Base-by-base conservation (phyloP, 2,113 vertebrate species). In the Melanerpes aurifrons region DNA sequence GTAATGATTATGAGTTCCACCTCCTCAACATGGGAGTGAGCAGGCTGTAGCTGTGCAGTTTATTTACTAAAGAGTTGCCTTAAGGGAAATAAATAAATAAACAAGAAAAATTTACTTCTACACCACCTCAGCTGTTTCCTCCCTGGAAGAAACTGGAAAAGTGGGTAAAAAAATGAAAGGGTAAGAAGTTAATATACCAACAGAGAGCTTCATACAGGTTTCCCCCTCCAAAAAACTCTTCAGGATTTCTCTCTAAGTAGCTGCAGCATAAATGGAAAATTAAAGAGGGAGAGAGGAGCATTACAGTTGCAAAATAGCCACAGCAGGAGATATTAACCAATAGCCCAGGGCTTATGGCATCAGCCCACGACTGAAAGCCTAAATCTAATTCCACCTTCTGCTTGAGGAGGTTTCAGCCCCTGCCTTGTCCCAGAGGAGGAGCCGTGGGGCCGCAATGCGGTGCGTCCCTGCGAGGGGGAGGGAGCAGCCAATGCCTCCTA, bases 371-470 rank as follows among this genome's bases (percentile, higher is more conserved):
- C 19, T 18, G 6, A 25, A 84, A 82, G 68, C 25, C 8, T 43
- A 87, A 75, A 87, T 80, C 37, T 11, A 85, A 12, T 47, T 74
- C 32, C n/a, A 31, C 63, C 68, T 83, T 64, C 61, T 74, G 64
- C 93, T 57, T 54, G 61, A 53, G 50, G 37, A 72, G 37, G 22
- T 66, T 68, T 72, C 73, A 72, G 7, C 24, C 6, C 6, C 67
- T 6, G 6, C 67, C 4, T 14, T 45, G 28, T 93, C 69, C 82
- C 2, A 0, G 19, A 76, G 69, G 47, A 92, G 15, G 12, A 43
- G 9, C 22, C 1, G 0, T 2, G 22, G 1, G 1, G 13, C 48
- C 79, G 45, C 3, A 0, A 1, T 3, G 22, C 25, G 11, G 6
- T 13, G 10, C 13, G 32, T 74, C 83, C 88, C 87, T 83, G 0